A percentile compares a stretch with the other conserved stretches of the same genome.
These are phyloP conservation scores for Chrysotoxum bicinctum DNA, from an alignment of 2,888 invertebrate species.

Conservation along the genomic window DNA sequence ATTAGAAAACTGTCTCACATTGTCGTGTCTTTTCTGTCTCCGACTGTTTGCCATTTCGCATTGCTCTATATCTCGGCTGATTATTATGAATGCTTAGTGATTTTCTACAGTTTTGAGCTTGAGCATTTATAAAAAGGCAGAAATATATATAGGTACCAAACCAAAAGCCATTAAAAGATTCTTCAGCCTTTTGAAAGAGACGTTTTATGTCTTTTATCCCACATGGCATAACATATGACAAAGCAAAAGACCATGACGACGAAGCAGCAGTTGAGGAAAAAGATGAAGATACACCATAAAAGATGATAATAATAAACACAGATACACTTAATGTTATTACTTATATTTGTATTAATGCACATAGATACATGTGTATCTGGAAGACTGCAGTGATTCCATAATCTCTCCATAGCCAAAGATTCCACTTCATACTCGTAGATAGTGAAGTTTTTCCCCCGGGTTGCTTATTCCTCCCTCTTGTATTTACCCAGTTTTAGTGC, in stretches of 20 bases:
- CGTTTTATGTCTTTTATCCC: constrained; percentile 15
- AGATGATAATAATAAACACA: constrained; percentile 40
- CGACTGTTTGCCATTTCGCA: constrained; percentile 17
- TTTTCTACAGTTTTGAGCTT: constrained; percentile 44
- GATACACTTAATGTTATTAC: constrained; percentile 62
- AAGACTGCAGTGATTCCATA: constrained; percentile 55
- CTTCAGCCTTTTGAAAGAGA: constrained; percentile 45
- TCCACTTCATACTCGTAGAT: not conserved
- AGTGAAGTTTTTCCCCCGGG: not conserved
- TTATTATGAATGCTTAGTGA: constrained; percentile 21
- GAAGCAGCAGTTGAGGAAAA: constrained; percentile 1
- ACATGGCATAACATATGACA: constrained; percentile 17
- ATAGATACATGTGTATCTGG: not conserved
- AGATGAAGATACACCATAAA: constrained; percentile 8
- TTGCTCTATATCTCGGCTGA: constrained; percentile 26
- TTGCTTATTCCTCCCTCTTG: not conserved
- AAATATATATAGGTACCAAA: not conserved
- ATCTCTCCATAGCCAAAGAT: constrained; percentile 24
- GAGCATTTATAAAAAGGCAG: not conserved
- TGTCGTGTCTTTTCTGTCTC: constrained; percentile 20
- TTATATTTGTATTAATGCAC: constrained; percentile 29
- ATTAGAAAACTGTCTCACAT: constrained; percentile 70
- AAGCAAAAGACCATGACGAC: constrained; percentile 35
- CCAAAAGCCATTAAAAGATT: constrained; percentile 62
- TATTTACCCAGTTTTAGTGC: constrained; percentile 30